A percentile compares a stretch with the other conserved stretches of the same genome.
Conservation (phyloP, 1,140 invertebrate species). For the Chrysomallon squamiferum region DNA sequence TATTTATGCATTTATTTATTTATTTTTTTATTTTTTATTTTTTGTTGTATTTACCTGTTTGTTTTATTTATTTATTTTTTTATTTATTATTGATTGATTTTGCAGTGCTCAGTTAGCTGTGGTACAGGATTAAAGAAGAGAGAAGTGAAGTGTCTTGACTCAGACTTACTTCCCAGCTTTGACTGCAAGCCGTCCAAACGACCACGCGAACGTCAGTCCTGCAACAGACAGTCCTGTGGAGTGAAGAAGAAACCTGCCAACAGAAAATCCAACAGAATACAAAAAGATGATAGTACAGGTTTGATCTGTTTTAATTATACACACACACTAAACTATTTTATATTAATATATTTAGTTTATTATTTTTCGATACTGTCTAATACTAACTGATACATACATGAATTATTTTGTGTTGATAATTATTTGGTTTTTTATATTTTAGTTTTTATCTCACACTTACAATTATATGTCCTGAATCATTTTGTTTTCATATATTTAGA, state of each 20-base stretch:
- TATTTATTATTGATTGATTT: too few species aligned
- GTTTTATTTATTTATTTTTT: too few species aligned
- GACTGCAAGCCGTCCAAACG: slow-evolving; percentile 16
- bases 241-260: neutral
- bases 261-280: neutral
- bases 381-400: neutral
- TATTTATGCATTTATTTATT: too few species aligned
- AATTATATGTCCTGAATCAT: neutral
- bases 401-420: neutral
- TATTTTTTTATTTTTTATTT: too few species aligned
- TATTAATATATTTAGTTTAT: too few species aligned
- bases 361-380: neutral
- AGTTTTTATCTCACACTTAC: neutral
- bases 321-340: neutral
- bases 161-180: slow-evolving; percentile 13
- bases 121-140: slow-evolving; percentile 69
- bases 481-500: too few species aligned
- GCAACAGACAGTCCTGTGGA: slow-evolving; percentile 12
- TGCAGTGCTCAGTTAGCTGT: slow-evolving; percentile 71
- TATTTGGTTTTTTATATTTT: neutral
- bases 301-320: neutral
- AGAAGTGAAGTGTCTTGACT: slow-evolving; percentile 69
- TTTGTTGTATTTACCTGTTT: too few species aligned
- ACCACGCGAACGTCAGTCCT: slow-evolving; percentile 13
- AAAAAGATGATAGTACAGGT: neutral